Conservation (phyloP, 2,888 invertebrate species). For the Andrena chrysosceles region DNA sequence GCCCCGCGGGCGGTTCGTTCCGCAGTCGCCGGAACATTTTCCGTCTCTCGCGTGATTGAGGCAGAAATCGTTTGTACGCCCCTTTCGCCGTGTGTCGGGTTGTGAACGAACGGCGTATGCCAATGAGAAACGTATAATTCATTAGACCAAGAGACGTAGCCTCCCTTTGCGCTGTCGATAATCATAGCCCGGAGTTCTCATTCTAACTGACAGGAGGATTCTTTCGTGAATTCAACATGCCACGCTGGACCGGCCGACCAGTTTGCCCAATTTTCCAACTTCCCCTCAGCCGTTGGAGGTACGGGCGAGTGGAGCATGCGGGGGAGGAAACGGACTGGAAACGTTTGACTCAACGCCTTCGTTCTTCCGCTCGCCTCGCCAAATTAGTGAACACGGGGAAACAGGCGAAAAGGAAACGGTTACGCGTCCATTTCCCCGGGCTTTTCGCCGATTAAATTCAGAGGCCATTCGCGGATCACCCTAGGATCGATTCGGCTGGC, state of each 20-base stretch:
- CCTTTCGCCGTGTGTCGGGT: too few relatives aligned
- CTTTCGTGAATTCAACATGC: too few relatives aligned
- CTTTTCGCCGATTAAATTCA: background rate
- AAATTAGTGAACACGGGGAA: constrained; percentile 8
- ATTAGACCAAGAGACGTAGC: too few relatives aligned
- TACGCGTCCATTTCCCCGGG: background rate
- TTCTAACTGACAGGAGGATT: too few relatives aligned
- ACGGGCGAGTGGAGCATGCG: background rate
- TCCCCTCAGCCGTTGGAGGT: background rate
- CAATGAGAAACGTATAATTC: too few relatives aligned
- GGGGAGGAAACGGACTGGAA: constrained; percentile 31
- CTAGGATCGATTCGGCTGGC: too few relatives aligned
- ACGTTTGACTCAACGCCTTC: constrained; percentile 20
- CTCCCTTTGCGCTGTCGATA: too few relatives aligned
- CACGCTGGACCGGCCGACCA: background rate
- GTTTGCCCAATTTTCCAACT: background rate
- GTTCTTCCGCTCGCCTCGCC: constrained; percentile 7
- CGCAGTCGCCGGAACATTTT: background rate
- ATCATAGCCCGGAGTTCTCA: too few relatives aligned
- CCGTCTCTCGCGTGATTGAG: too few relatives aligned
- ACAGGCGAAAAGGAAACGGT: too few relatives aligned
- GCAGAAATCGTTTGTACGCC: too few relatives aligned
- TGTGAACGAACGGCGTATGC: too few relatives aligned
- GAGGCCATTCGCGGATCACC: background rate
- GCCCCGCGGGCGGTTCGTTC: background rate